Evolutionary conservation across 2,113 vertebrate species (phyloP), one percentile per base, ranked within the genome.

Genomic region (Emydura subglobosa): DNA sequence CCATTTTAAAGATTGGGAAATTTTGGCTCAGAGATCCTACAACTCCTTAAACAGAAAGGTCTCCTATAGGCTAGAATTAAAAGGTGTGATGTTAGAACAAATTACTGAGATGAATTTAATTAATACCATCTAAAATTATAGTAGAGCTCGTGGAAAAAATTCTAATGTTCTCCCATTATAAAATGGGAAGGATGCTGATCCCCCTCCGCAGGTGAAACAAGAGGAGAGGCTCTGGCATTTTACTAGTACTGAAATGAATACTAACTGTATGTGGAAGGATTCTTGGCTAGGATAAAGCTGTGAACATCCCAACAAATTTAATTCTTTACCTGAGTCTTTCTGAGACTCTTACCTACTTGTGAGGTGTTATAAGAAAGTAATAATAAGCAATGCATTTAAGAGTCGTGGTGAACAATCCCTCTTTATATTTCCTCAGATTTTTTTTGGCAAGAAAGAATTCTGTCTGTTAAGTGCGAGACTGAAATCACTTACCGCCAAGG

Each of bases 401-500:
- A 50, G n/a, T 94, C 85, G 2, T 90, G 93, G 95, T 53, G 1
- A 21, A 54, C 27, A 79, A 55, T 80, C 17, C 72, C 72, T 82
- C 61, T 82, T 79, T 72, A 85, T 88, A 21, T 44, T 82, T 94
- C 89, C 44, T 50, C 86, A 97, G 97, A 42, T 6, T 29, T 2
- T 93, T 2, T 95, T 96, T 94, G 96, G 97, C 65, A 96, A 93
- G 72, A 97, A 96, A 97, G 96, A 96, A 68, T 31, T 97, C 34
- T 12, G 96, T 79, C 72, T 96, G 91, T 91, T 80, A 93, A 50
- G 88, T 61, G 61, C 92, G 13, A 39, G 39, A 29, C 12, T 4
- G 29, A 95, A 76, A 50, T 8, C 2, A 42, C 2, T 81, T 53
- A 29, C 57, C 55, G 3, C 13, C 27, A 94, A 82, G 95, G 14